Evolutionary conservation across 2,888 invertebrate species (phyloP).

Genomic region (Mythimna impura): DNA sequence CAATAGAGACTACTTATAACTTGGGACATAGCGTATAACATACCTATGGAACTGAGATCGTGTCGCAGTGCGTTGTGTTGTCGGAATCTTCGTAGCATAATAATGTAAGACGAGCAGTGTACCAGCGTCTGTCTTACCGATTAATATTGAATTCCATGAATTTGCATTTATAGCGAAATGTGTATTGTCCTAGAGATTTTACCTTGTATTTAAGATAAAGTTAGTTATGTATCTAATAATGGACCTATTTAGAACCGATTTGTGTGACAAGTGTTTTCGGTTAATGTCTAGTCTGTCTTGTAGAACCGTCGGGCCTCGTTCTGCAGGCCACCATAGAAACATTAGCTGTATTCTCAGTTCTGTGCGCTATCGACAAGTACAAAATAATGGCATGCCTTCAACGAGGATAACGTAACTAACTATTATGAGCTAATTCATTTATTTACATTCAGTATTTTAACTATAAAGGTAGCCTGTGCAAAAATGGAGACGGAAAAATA

Average conservation of each 20-base stretch:
- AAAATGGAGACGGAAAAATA: slow-evolving; percentile 9
- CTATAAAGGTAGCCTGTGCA: slow-evolving; percentile 36
- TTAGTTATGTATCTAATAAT: slow-evolving; percentile 77
- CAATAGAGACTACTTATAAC: slow-evolving; percentile 63
- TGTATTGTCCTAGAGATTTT: slow-evolving; percentile 90
- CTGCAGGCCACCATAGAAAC: slow-evolving; percentile 73
- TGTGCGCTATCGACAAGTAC: slow-evolving; percentile 86
- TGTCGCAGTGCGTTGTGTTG: slow-evolving; percentile 74
- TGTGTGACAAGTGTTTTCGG: slow-evolving; percentile 84
- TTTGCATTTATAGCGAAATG: slow-evolving; percentile 90
- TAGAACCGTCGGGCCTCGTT: slow-evolving; percentile 76
- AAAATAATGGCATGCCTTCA: slow-evolving; percentile 85
- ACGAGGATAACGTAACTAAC: slow-evolving; percentile 76
- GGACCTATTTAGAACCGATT: slow-evolving; percentile 83
- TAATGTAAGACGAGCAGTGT: slow-evolving; percentile 82
- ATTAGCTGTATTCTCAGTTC: slow-evolving; percentile 80
- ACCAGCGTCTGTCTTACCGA: slow-evolving; percentile 78
- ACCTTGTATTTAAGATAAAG: slow-evolving; percentile 87
- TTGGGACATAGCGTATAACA: slow-evolving; percentile 54
- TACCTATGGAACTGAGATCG: slow-evolving; percentile 46
- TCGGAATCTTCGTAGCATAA: slow-evolving; percentile 87
- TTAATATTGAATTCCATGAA: slow-evolving; percentile 90
- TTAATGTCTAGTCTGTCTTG: slow-evolving; percentile 81
- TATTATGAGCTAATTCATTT: slow-evolving; percentile 57
- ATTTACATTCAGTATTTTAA: slow-evolving; percentile 62